Conservation (phyloP, 2,113 vertebrate genomes). For the Psephotus haematonotus region DNA sequence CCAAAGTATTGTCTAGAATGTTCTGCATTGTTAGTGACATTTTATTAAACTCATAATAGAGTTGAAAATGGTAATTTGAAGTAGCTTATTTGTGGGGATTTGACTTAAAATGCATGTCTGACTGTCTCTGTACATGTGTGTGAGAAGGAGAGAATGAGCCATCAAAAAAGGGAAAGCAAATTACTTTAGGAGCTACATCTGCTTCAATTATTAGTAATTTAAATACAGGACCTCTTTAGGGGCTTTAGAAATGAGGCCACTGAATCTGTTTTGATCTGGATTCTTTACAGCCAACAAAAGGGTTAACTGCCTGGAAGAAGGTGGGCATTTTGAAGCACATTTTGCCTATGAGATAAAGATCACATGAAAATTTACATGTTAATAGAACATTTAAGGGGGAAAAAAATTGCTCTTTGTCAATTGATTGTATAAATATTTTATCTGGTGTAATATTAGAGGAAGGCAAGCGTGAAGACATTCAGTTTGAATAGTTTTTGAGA, state of each 20-base stretch:
- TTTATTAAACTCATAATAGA: background rate
- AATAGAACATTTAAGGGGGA: constrained; percentile 77
- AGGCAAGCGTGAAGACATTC: constrained; percentile 72
- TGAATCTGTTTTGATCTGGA: constrained; percentile 43
- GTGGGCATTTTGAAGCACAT: constrained; percentile 34
- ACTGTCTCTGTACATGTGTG: background rate
- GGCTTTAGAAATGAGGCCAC: constrained; percentile 19
- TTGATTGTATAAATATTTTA: constrained; percentile 87
- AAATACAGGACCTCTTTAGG: constrained; percentile 15
- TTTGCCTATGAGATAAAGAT: constrained; percentile 74
- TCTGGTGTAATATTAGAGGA: constrained; percentile 75
- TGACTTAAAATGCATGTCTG: background rate
- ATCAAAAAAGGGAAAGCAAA: constrained; percentile 1
- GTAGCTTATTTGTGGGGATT: background rate
- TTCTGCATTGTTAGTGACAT: background rate
- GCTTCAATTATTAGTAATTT: constrained; percentile 41
- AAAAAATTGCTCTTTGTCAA: constrained; percentile 76
- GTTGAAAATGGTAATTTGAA: background rate
- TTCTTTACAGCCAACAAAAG: constrained; percentile 26
- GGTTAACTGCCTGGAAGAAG: constrained; percentile 70
- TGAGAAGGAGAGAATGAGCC: background rate
- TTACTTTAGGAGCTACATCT: constrained; percentile 28
- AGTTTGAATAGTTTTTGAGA: constrained; percentile 64
- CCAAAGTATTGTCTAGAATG: background rate
- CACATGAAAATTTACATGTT: constrained; percentile 81